Conservation (phyloP, 2,113 vertebrate species). For the Anseranas semipalmata region DNA sequence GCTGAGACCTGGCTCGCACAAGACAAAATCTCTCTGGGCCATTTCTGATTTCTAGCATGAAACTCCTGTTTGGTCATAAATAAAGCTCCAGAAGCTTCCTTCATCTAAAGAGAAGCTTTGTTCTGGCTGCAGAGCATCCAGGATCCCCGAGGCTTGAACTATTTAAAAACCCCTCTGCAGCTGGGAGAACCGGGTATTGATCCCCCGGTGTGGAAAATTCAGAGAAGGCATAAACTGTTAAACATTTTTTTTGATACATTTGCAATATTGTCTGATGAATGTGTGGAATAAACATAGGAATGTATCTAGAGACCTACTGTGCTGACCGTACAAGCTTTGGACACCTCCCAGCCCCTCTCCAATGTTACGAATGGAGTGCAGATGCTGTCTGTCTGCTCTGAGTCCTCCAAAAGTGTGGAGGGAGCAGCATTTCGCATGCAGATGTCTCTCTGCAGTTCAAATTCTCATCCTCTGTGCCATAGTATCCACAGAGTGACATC, state of each 20-base stretch:
- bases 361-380: fast-evolving
- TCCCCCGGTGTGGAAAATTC: not conserved
- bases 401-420: not conserved
- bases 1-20: not conserved
- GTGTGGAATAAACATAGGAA: not conserved
- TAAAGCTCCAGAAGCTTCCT: slow-evolving; percentile 1
- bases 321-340: not conserved
- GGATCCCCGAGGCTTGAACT: not conserved
- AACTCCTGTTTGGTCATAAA: not conserved
- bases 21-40: not conserved
- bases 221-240: not conserved
- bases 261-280: not conserved
- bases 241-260: not conserved
- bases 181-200: not conserved
- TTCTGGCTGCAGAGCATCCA: not conserved
- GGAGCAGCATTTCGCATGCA: not conserved
- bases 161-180: not conserved
- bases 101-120: not conserved
- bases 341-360: not conserved
- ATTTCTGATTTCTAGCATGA: not conserved
- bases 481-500: not conserved
- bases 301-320: not conserved
- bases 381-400: not conserved
- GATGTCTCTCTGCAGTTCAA: not conserved
- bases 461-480: not conserved